Base-by-base conservation (phyloP, 2,888 invertebrate genomes). In the Rotaria macrura region DNA sequence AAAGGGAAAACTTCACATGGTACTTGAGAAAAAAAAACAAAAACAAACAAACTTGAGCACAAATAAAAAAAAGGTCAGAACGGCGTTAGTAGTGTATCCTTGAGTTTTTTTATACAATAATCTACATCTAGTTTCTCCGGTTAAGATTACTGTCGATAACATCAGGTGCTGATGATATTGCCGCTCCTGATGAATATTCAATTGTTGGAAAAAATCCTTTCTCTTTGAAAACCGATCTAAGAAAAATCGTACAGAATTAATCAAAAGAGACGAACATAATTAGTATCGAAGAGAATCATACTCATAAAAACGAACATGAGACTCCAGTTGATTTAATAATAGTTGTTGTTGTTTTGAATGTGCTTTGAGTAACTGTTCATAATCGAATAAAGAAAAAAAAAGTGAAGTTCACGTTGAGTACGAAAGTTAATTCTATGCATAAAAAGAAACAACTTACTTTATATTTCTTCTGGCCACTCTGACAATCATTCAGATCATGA, bases 291-390 rank as follows among this genome's bases (percentile, higher is more conserved):
- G n/a, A 43, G 12, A 79, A 79, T 12, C 49, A n/a, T 79, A 79
- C 79, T 79, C 79, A 43, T 79, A 79, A 79, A 79, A 79, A 0
- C 43, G 40, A 25, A 79, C 40, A 79, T 79, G 79, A 43, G 79
- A 14, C 43, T 79, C 79, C 2, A 79, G n/a, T 79, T 79, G 79
- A 79, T 79, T 40, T 25, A 79, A 43, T 79, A 79, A 43, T 43
- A 79, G 25, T 79, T 79, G 79, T 43, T 79, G 79, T n/a, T 79
- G 79, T 79, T 79, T 79, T 6, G 79, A 40, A 79, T 79, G 79
- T n/a, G 79, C 40, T 79, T 43, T 40, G 2, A 79, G 79, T 23
- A 79, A 25, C 79, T 79, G n/a, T 79, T 43, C 2, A 20, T 10
- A 12, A 10, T 25, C 1, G 10, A 65, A 65, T 34, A 14, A 65